Conservation (phyloP, 2,888 invertebrate genomes). For the Norana najaformis region DNA sequence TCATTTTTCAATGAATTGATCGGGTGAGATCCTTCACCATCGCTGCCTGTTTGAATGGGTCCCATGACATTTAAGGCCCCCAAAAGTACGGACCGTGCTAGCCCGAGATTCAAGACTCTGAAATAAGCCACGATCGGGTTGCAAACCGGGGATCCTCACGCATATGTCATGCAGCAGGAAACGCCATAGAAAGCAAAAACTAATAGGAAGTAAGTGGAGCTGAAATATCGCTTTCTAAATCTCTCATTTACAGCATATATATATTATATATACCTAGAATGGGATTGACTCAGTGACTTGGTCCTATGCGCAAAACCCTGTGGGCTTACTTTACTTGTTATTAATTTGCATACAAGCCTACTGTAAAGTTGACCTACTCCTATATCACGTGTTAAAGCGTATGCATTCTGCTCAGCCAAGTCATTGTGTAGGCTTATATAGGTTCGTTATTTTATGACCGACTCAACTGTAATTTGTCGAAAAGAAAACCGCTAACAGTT, state of each 20-base stretch:
- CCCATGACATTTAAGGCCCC: too few species aligned
- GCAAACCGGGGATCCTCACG: too few species aligned
- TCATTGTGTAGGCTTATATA: background rate
- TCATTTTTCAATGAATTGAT: too few species aligned
- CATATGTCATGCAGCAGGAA: too few species aligned
- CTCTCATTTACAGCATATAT: background rate
- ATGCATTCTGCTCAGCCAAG: background rate
- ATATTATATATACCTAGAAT: background rate
- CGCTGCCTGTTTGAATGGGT: too few species aligned
- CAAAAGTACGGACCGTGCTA: too few species aligned
- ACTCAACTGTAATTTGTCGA: background rate
- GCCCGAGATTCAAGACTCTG: too few species aligned
- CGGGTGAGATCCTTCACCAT: too few species aligned
- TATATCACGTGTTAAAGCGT: background rate
- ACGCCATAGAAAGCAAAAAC: too few species aligned
- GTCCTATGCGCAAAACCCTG: background rate
- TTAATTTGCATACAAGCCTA: background rate
- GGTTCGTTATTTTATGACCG: constrained; percentile 1
- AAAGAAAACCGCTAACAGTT: too few species aligned
- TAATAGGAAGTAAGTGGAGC: background rate
- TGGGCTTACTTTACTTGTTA: background rate
- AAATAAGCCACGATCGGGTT: too few species aligned
- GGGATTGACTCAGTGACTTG: background rate
- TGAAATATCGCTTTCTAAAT: background rate
- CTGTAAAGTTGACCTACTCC: background rate